phyloP scores from a whole-genome alignment of 2,113 vertebrate genomes.

The Pedetes capensis region DNA sequence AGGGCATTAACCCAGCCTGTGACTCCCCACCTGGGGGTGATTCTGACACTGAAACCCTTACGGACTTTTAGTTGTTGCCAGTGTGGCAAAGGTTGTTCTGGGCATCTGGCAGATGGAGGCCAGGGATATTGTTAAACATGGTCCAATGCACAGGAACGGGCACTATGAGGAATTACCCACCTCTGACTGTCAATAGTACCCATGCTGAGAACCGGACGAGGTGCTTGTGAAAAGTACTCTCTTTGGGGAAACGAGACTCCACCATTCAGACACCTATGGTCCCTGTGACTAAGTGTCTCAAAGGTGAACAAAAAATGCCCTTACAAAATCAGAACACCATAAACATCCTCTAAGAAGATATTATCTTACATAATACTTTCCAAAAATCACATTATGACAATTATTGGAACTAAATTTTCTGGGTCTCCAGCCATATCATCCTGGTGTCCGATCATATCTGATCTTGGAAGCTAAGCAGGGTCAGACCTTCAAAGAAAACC shows the following conservation, averaged over 20 bases:
- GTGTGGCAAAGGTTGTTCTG: fast-evolving
- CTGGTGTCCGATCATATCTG: too few species aligned
- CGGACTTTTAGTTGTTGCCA: neutral
- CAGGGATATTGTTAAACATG: too few species aligned
- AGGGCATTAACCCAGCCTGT: neutral
- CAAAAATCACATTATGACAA: neutral
- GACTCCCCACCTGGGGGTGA: neutral
- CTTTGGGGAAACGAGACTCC: neutral
- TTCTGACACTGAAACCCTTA: too few species aligned
- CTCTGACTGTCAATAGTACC: fast-evolving
- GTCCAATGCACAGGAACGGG: fast-evolving
- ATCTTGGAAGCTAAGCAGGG: too few species aligned
- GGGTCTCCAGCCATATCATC: too few species aligned
- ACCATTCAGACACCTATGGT: neutral
- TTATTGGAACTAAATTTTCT: neutral
- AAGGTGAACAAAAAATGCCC: neutral
- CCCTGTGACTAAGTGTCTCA: neutral
- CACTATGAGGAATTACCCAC: fast-evolving
- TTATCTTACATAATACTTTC: neutral
- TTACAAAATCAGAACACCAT: neutral
- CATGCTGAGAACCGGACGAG: too few species aligned
- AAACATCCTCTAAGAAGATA: neutral
- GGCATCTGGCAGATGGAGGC: neutral
- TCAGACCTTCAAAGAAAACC: too few species aligned
- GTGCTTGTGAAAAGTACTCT: neutral